phyloP scores from a whole-genome alignment of 2,797 vertebrate genomes.

The Falco columbarius region DNA sequence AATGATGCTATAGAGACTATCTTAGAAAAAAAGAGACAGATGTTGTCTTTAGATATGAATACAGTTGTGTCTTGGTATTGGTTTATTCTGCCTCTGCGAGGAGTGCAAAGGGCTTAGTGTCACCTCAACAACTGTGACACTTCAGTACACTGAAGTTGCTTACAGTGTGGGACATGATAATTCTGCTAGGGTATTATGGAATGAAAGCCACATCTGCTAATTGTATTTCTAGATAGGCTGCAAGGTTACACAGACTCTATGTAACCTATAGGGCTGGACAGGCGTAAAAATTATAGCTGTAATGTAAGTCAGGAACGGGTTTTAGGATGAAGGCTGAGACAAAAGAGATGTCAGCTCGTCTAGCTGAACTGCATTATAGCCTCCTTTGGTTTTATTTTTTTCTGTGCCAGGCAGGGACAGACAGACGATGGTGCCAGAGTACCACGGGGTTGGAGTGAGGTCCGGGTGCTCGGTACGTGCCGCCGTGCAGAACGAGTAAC shows the following conservation, averaged over 20 bases:
- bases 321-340: not conserved
- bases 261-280: not conserved
- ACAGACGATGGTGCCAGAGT: accelerated
- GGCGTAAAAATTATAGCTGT: accelerated
- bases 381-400: not conserved
- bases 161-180: accelerated
- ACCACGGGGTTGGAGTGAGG: accelerated
- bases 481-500: not conserved
- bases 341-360: not conserved
- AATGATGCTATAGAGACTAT: not conserved
- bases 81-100: not conserved
- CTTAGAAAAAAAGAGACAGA: not conserved
- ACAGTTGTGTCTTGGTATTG: not conserved
- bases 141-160: not conserved
- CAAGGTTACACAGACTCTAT: not conserved
- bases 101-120: not conserved
- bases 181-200: not conserved
- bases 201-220: not conserved
- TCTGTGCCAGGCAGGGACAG: not conserved
- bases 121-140: not conserved
- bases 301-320: not conserved
- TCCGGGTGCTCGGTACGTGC: too few relatives aligned
- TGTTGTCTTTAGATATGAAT: not conserved
- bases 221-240: not conserved
- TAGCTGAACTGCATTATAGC: not conserved